These are phyloP conservation scores for Microctenopoma lineatum DNA, from an alignment of 2,797 vertebrate genomes.

Conservation along the genomic window DNA sequence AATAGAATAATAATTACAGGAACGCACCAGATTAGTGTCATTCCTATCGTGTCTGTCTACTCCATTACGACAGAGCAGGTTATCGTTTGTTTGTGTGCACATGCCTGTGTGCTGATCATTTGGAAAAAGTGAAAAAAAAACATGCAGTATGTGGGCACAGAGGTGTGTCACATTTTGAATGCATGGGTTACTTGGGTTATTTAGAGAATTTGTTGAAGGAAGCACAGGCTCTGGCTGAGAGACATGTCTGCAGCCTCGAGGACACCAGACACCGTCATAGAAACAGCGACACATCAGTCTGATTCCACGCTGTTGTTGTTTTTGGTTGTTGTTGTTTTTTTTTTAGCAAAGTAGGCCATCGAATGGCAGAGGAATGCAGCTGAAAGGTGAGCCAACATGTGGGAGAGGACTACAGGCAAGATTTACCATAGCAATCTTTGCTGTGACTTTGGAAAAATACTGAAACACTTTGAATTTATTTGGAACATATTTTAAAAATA, in stretches of 20 bases:
- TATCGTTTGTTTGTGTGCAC: conserved; percentile 27
- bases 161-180: conserved; percentile 26
- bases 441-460: background rate
- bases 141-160: conserved; percentile 11
- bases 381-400: background rate
- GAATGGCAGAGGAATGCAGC: background rate
- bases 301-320: background rate
- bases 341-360: conserved; percentile 14
- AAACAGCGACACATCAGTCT: background rate
- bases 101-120: background rate
- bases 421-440: background rate
- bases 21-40: conserved; percentile 47
- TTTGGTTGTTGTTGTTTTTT: background rate
- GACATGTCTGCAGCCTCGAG: conserved; percentile 30
- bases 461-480: background rate
- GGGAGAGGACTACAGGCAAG: background rate
- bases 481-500: conserved; percentile 1
- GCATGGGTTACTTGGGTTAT: conserved; percentile 33
- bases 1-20: conserved; percentile 59
- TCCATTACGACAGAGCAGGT: conserved; percentile 26
- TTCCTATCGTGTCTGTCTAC: conserved; percentile 31
- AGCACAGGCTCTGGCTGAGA: background rate
- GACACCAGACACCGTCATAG: background rate
- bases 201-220: conserved; percentile 41
- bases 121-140: conserved; percentile 19